Conservation (phyloP, 2,888 invertebrate genomes). For the Diaprepes abbreviatus region DNA sequence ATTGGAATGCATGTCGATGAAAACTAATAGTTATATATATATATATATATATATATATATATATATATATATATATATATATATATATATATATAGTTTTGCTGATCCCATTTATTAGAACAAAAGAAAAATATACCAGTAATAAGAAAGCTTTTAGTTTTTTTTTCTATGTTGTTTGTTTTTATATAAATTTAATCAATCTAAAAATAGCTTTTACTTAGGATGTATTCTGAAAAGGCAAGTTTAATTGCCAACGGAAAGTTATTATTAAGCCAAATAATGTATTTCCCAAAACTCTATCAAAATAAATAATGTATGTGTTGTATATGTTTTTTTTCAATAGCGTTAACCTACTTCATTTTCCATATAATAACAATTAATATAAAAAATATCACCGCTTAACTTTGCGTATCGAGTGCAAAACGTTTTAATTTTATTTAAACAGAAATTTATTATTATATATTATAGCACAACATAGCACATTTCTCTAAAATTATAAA, state of each 20-base stretch:
- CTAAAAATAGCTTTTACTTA: constrained; percentile 33
- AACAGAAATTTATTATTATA: too few species aligned
- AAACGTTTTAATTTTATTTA: too few species aligned
- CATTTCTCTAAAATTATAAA: too few species aligned
- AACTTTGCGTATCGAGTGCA: too few species aligned
- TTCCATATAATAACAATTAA: too few species aligned
- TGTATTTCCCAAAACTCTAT: constrained; percentile 37
- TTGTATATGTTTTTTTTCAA: too few species aligned
- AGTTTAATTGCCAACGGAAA: constrained; percentile 38
- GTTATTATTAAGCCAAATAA: constrained; percentile 40
- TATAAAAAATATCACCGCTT: too few species aligned
- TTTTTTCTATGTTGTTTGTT: constrained; percentile 18
- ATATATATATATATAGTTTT: too few species aligned
- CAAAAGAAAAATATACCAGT: constrained; percentile 13
- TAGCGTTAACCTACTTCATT: too few species aligned
- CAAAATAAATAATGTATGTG: constrained; percentile 42
- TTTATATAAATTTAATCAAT: constrained; percentile 25
- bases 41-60: not conserved
- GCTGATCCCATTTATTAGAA: constrained; percentile 23
- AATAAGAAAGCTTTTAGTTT: constrained; percentile 29
- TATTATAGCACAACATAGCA: too few species aligned
- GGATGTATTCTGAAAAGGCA: constrained; percentile 33
- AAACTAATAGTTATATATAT: too few species aligned
- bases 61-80: constrained; percentile 7
- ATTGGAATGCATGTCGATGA: constrained; percentile 1